Evolutionary conservation across 2,797 vertebrate species (phyloP), one percentile per base, ranked within the genome.

Genomic region (Muraenolepis orangiensis): DNA sequence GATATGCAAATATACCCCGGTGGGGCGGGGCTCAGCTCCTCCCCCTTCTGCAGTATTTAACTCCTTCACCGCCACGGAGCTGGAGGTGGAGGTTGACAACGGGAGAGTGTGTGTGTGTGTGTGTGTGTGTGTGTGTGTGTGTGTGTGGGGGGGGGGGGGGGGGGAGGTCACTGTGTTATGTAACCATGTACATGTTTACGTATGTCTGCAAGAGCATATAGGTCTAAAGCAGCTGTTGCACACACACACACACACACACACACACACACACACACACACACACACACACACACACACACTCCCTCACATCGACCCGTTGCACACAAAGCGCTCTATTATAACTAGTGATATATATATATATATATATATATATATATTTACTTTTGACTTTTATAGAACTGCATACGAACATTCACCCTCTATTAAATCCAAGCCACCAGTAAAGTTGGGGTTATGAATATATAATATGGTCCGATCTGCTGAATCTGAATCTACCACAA

Each of bases 11-110:
- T 85, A 0, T 0, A 10, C 7, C 0, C 0, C 28, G 51, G 78
- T 78, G 80, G 12, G 91, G 90, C 28, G 77, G 61, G 18, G 20
- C 38, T 0, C 1, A 75, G 80, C 26, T 0, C 85, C 89, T 72
- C 88, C 88, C 75, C 69, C 66, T n/a, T 32, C 83, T 79, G 88
- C 87, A 66, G 83, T 38, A 4, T 57, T 90, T 92, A 92, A 92
- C 91, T 0, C 80, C 71, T 83, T 88, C 85, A 23, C 42, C 82
- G 81, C 89, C 82, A 6, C n/a, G 1, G 1, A 38, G 23, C 34
- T 26, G 61, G 30, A n/a, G n/a, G n/a, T n/a, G n/a, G 64, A 7
- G 14, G 7, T 12, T 30, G 28, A 57, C 23, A 2, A 69, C 5
- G 28, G 20, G 68, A 29, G 74, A 16, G 46, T 18, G 46, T 29